Conservation (phyloP, 2,113 vertebrate genomes). For the Ceratotherium simum region DNA sequence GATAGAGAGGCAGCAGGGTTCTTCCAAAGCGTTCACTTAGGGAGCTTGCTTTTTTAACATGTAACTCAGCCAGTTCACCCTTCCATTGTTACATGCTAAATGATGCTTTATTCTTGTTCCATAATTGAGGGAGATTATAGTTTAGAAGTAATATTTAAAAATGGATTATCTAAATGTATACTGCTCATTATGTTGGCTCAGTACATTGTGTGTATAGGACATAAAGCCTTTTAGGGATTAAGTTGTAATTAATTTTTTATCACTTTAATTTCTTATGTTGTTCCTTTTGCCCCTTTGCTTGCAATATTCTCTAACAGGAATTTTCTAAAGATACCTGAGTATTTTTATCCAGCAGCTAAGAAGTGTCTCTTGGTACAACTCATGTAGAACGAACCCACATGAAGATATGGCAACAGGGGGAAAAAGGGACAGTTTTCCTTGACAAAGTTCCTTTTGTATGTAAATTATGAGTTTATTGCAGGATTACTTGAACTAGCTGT, state of each 20-base stretch:
- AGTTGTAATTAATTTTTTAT: slow-evolving; percentile 80
- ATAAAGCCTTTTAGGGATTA: slow-evolving; percentile 77
- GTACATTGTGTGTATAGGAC: slow-evolving; percentile 66
- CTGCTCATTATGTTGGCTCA: slow-evolving; percentile 69
- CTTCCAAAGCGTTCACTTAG: slow-evolving; percentile 38
- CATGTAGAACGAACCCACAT: background rate
- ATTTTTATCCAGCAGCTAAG: slow-evolving; percentile 1
- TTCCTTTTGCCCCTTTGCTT: background rate
- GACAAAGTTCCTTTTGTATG: background rate
- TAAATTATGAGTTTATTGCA: background rate
- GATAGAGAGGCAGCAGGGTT: slow-evolving; percentile 48
- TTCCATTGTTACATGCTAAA: slow-evolving; percentile 58
- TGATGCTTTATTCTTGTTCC: slow-evolving; percentile 71
- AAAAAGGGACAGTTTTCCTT: background rate
- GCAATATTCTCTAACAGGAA: slow-evolving; percentile 22
- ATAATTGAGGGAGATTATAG: slow-evolving; percentile 78
- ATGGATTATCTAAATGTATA: slow-evolving; percentile 78
- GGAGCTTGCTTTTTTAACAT: slow-evolving; percentile 51
- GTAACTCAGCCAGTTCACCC: slow-evolving; percentile 53
- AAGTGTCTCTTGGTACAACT: slow-evolving; percentile 18
- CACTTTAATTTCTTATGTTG: slow-evolving; percentile 59
- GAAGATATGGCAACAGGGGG: background rate
- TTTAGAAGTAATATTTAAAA: slow-evolving; percentile 79
- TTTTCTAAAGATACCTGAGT: slow-evolving; percentile 54
- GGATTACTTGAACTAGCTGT: background rate